Evolutionary conservation across 2,113 vertebrate species (phyloP), one percentile per base, ranked within the genome.

Genomic region (Gadus macrocephalus): DNA sequence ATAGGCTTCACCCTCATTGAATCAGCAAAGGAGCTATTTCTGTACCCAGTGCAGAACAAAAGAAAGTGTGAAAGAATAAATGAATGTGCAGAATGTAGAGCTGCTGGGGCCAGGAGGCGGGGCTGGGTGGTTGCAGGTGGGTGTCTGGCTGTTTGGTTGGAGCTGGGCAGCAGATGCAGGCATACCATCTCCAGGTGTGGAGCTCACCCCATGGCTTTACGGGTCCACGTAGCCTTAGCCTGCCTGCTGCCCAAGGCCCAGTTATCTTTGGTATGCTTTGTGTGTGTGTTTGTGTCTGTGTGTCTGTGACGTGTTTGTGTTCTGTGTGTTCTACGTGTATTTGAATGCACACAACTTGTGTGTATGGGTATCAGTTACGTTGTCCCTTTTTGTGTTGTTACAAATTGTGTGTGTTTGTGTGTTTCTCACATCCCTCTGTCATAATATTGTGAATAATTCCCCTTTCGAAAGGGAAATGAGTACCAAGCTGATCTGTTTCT

Each of bases 111-210:
- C 22, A 63, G 53, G 22, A 58, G 19, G 71, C 15, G 20, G 27
- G 20, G 25, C 75, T 28, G 16, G 25, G 22, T 19, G 71, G 83
- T 69, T 76, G 83, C 84, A 86, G 85, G 84, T 86, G 88, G 73
- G 70, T 1, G 77, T 83, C 71, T 77, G n/a, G 85, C 69, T 0
- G 78, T 83, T 73, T 76, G n/a, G 83, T 80, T 17, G 87, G 85
- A 80, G 86, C 82, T 83, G 82, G 1, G 76, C 74, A 75, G 77
- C 80, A 68, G 81, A 85, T 83, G 75, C 76, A 78, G 68, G 85
- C 78, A 78, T 58, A 64, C 62, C 15, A 15, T 81, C 78, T 76
- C 83, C 86, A 89, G 89, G 86, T 89, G 87, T 85, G 78, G 78
- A 65, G 69, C 76, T 79, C 83, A 77, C 87, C 88, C 87, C 82